Percentiles rank a stretch among this genome's conserved stretches.
These are phyloP conservation scores for Lampris megalopsis DNA, from an alignment of 2,113 vertebrate species.

Conservation along the genomic window DNA sequence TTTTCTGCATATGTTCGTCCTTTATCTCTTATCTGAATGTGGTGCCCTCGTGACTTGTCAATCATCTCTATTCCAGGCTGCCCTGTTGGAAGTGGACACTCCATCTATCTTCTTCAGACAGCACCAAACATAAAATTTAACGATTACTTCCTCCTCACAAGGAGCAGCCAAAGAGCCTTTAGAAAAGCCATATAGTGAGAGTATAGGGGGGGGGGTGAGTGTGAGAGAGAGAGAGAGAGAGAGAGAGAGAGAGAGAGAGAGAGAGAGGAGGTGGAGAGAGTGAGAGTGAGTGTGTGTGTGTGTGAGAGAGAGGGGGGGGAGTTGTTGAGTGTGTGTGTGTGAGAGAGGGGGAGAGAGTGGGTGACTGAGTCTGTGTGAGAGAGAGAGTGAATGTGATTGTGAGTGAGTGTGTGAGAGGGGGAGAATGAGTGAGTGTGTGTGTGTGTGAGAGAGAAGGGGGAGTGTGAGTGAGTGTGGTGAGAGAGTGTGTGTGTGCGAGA, in stretches of 20 bases:
- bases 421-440: neutral
- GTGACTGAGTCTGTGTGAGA: too few relatives aligned
- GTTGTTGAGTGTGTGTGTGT: too few relatives aligned
- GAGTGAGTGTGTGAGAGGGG: neutral
- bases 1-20: conserved; percentile 27
- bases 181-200: conserved; percentile 53
- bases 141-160: conserved; percentile 44
- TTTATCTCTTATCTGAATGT: conserved; percentile 17
- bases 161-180: conserved; percentile 10
- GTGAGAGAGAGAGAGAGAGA: neutral
- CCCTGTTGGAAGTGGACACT: conserved; percentile 26
- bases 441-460: neutral
- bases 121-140: conserved; percentile 54
- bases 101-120: conserved; percentile 39
- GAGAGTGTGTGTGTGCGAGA: neutral
- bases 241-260: neutral
- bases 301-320: neutral
- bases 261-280: neutral
- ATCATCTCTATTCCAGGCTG: conserved; percentile 20
- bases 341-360: conserved; percentile 6
- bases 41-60: conserved; percentile 14
- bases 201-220: neutral
- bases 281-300: too few relatives aligned
- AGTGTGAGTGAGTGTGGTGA: too few relatives aligned
- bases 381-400: conserved; percentile 8